Conservation (phyloP, 92 coral and sea anemone genomes). For the Phenganax marumi region DNA sequence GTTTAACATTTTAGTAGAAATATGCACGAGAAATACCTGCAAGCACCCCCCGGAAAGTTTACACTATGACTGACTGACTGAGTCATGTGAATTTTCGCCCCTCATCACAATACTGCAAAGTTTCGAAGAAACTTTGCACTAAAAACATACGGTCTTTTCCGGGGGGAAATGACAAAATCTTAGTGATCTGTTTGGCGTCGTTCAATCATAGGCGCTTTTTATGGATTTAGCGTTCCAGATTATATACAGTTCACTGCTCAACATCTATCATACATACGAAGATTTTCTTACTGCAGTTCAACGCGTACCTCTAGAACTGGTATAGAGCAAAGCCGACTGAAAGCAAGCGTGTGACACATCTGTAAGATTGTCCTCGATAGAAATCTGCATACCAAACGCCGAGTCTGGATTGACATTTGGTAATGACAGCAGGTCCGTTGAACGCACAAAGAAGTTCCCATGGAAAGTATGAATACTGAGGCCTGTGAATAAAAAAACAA, state of each 20-base stretch:
- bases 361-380: slow-evolving; percentile 83
- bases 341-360: slow-evolving; percentile 85
- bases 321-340: slow-evolving; percentile 95
- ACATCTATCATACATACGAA: background rate
- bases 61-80: too few species aligned
- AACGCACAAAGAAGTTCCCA: slow-evolving; percentile 98
- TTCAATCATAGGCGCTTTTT: too few species aligned
- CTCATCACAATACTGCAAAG: too few species aligned
- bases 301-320: slow-evolving; percentile 83
- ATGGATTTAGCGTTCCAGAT: too few species aligned
- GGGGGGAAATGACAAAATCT: too few species aligned
- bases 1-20: too few species aligned
- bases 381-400: slow-evolving; percentile 91
- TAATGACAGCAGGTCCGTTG: slow-evolving; percentile 95
- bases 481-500: slow-evolving; percentile 53
- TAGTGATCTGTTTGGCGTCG: too few species aligned
- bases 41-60: too few species aligned
- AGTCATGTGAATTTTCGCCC: too few species aligned
- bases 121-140: too few species aligned
- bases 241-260: background rate
- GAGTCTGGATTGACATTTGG: slow-evolving; percentile 97
- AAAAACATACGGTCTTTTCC: too few species aligned
- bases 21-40: too few species aligned
- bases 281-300: background rate
- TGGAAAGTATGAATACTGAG: slow-evolving; percentile 96